Evolutionary conservation across 2,113 vertebrate genomes (phyloP), one percentile per base, ranked within the genome.

Genomic region (Upupa epops): DNA sequence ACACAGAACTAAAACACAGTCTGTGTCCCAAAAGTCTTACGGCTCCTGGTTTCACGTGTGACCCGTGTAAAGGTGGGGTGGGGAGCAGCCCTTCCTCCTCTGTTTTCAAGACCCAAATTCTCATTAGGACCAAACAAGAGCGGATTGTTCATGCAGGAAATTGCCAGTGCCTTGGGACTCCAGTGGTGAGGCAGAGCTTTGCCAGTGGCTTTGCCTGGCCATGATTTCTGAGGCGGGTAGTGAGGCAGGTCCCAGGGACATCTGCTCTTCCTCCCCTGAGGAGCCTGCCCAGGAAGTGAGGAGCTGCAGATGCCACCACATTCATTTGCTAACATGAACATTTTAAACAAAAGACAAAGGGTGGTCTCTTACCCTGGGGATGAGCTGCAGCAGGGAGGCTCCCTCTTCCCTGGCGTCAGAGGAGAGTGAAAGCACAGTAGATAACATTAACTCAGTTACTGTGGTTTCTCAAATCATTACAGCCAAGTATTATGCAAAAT

Each of bases 261-360:
- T 31, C 32, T 29, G 22, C 9, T 34, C 40, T 2, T 22, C 13
- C 55, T 70, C 64, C 45, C 51, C 5, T 0, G 0, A 25, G 54
- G 29, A 74, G 79, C 40, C 51, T 40, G 17, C 79, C 65, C 32
- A 45, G 61, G 32, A 17, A 40, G 49, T 2, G 5, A 78, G 58
- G 80, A 93, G 58, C 70, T 84, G 54, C 89, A 90, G 90, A 86
- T 92, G 80, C 83, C 61, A 55, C 70, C 5, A 0, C 66, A 37
- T 61, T 72, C 37, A 16, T 65, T 74, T 32, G 40, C 63, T 83
- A 86, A 55, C 42, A 58, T 0, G 0, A 61, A 46, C 60, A 51
- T 56, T 70, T 65, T 42, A 79, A 75, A 90, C 88, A 69, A 69
- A 94, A 61, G 88, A 86, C 48, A 55, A 94, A 86, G 73, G 73